Evolutionary conservation across 2,888 invertebrate genomes (phyloP), one percentile per base, ranked within the genome.

Genomic region (Drosophila barbarae): DNA sequence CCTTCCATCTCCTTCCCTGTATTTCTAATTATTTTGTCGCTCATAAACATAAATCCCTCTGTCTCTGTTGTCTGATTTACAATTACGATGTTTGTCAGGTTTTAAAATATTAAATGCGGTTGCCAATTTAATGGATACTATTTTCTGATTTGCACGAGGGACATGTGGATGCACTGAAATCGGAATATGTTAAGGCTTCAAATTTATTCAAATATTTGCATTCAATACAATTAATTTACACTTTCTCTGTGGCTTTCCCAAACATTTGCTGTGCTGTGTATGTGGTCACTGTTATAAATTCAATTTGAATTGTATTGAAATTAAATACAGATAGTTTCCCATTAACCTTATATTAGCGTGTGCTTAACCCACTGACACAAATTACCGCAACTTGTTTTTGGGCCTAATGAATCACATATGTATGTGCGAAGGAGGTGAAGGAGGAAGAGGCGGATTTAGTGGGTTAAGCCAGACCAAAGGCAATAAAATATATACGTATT

Each of bases 361-460:
- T 32, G 32, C 46, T 38, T 44, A 64, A 44, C 44, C 51, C 51
- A 52, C 36, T 63, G 42, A 38, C 64, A 44, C 63, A 51, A 64
- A 64, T 34, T 39, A 54, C 32, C 57, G 41, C 54, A 23, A 57
- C 53, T 53, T 53, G 54, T 57, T 47, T 47, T 47, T 18, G 18
- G 51, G 42, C 30, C 64, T 44, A 61, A 61, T 61, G 61, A 64
- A 61, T 61, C 42, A 61, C 64, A 51, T 26, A 44, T 44, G 44
- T 26, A 44, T 44, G 52, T 34, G n/a, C 8, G 8, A 6, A 5
- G 21, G 15, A 6, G 10, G 36, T 9, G 15, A 4, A 15, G n/a
- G 13, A 8, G 10, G 39, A 4, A 3, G 7, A 13, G 6, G 5
- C 0, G 15, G 30, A 12, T 23, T 56, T 32, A 15, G 36, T 38